Evolutionary conservation across 2,113 vertebrate species (phyloP), one percentile per base, ranked within the genome.

Genomic region (Protomyctophum bolini): DNA sequence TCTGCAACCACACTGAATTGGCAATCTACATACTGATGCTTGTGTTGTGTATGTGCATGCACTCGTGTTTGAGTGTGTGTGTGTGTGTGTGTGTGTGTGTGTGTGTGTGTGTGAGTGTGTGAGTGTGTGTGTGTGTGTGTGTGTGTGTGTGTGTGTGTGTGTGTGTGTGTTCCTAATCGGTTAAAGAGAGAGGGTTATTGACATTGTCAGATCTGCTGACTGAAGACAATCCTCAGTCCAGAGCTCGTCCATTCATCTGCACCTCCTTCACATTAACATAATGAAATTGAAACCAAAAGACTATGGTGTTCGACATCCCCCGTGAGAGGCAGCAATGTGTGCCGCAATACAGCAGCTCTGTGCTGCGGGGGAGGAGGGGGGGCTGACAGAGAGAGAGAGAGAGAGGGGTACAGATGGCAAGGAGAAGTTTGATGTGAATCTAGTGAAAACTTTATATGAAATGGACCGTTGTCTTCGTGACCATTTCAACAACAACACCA

Each of bases 201-300:
- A 66, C 66, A 75, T 74, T 62, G 4, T 47, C 1, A 4, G 51
- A 65, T 60, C 47, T 6, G 70, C 76, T 57, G 71, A 79, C 47
- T 46, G 64, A 77, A 66, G 75, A 65, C 8, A 73, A 59, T 81
- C 71, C 71, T 72, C 68, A 71, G 12, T 9, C 77, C n/a, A 55
- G 49, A 81, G 82, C 70, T 70, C 21, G 21, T 21, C 21, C 21
- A 21, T 21, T 21, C 66, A 73, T 58, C 65, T 74, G 62, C 55
- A 50, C 50, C 51, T 6, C 47, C 68, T 74, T 47, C 51, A 1
- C 55, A 86, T 88, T 87, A 83, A 67, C 85, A 88, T 86, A 86
- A 85, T 73, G 70, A 87, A 85, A 90, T 86, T 81, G 82, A 85
- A 89, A 76, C 85, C 79, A 62, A 85, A 87, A 88, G 80, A 78